A percentile compares a stretch with the other conserved stretches of the same genome.
Conservation (phyloP, 2,888 invertebrate genomes). For the Hyposoter dolosus region DNA sequence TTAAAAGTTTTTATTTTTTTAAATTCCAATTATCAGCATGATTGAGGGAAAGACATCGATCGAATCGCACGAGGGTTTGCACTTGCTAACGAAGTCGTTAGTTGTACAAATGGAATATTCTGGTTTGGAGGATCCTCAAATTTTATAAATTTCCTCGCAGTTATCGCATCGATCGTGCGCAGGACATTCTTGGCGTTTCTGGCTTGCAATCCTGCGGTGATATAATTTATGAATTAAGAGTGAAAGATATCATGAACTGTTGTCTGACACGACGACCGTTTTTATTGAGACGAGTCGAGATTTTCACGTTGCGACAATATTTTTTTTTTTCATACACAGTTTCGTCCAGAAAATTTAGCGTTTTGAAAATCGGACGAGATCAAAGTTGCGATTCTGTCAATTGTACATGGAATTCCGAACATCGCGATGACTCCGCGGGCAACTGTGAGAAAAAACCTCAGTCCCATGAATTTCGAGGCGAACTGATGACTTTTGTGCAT, state of each 20-base stretch:
- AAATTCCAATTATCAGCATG: constrained; percentile 28
- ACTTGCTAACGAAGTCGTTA: constrained; percentile 24
- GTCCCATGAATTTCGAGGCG: neutral
- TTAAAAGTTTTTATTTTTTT: too few species aligned
- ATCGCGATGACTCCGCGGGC: neutral
- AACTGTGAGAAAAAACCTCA: neutral
- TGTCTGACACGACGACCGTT: neutral
- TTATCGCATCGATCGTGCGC: constrained; percentile 24
- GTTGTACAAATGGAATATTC: constrained; percentile 23
- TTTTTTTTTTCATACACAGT: neutral
- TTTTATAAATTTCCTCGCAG: constrained; percentile 12
- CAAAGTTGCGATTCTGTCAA: neutral
- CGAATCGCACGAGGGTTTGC: neutral
- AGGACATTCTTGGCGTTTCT: constrained; percentile 8
- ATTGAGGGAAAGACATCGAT: constrained; percentile 24
- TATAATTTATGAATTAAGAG: neutral
- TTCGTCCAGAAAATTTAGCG: neutral
- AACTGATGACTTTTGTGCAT: neutral
- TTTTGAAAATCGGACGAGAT: neutral
- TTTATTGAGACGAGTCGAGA: neutral
- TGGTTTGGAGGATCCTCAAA: constrained; percentile 19
- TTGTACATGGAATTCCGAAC: neutral
- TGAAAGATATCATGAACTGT: neutral
- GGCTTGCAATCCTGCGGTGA: neutral
- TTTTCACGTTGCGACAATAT: neutral